Evolutionary conservation across 2,797 vertebrate species (phyloP), one percentile per base, ranked within the genome.

Genomic region (Poecilia gillii): DNA sequence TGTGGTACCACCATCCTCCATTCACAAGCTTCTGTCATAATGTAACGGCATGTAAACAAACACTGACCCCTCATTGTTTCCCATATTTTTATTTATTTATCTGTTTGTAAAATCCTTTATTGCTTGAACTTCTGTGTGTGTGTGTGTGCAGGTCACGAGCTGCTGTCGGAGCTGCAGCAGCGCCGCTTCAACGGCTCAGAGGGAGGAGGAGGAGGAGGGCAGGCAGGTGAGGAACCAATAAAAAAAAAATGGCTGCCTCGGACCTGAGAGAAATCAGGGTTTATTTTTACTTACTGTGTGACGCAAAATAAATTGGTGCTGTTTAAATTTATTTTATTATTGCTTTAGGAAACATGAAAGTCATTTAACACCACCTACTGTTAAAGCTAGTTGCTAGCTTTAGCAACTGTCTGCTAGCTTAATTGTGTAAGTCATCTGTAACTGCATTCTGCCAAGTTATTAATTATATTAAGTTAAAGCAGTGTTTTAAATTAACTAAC

Each of bases 141-240:
- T 84, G 33, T 33, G 43, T 80, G 31, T 79, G 28, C 76, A 99
- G 98, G 98, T 84, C 98, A 99, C 13, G 98, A 99, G 95, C 89
- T 99, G 78, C 94, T 99, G 31, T 99, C 98, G 0, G 98, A 99
- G 94, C 93, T 99, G 71, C 98, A 99, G 92, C 98, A 99, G 93
- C 97, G 98, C 11, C 96, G 98, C 0, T 99, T 99, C 87, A 99
- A 98, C 51, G 98, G 98, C 6, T 98, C 97, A 0, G 98, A 99
- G 49, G 98, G 97, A 72, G 80, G 68, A 0, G 96, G 92, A 36
- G 93, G 93, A 36, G 93, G 90, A 53, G 92, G 93, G 28, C 91
- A 90, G 46, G 94, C 89, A 92, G 94, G 92, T 93, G 92, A 92
- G 92, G 79, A 84, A 71, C 16, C 79, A 64, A 33, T 36, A 13